A percentile compares a stretch with the other conserved stretches of the same genome.
Conservation (phyloP, 2,888 invertebrate species). For the Rotaria socialis region DNA sequence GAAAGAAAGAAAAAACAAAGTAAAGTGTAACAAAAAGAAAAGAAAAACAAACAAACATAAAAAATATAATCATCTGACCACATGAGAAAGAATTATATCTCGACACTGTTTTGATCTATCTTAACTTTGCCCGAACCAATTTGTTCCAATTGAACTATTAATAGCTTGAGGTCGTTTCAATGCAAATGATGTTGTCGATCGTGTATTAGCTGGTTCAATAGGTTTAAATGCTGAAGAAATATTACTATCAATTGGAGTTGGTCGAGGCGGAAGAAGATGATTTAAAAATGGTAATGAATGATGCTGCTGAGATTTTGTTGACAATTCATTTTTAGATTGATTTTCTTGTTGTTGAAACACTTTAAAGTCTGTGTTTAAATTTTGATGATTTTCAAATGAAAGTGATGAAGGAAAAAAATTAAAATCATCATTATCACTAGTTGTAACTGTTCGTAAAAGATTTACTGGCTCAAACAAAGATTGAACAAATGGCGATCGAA, state of each 20-base stretch:
- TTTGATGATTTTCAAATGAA: neutral
- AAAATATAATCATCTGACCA: neutral
- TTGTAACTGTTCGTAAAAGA: conserved; percentile 7
- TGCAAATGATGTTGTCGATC: neutral
- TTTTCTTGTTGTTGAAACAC: neutral
- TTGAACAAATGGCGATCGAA: neutral
- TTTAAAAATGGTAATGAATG: neutral
- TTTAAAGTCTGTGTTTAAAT: neutral
- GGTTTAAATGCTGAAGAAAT: neutral
- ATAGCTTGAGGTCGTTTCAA: neutral
- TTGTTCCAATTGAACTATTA: neutral
- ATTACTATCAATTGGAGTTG: neutral
- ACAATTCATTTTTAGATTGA: neutral
- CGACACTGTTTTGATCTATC: neutral
- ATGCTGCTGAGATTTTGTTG: neutral
- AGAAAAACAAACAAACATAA: neutral
- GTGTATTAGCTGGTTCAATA: neutral
- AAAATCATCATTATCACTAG: neutral
- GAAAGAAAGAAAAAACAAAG: neutral
- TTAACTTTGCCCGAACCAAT: conserved; percentile 15
- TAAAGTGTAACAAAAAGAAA: neutral
- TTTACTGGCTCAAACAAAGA: neutral
- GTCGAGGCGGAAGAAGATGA: conserved; percentile 5
- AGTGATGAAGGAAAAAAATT: neutral
- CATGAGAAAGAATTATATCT: neutral